Percentiles rank a stretch among this genome's conserved stretches.
Conservation (phyloP, 2,113 vertebrate species). For the Terrapene triunguis region DNA sequence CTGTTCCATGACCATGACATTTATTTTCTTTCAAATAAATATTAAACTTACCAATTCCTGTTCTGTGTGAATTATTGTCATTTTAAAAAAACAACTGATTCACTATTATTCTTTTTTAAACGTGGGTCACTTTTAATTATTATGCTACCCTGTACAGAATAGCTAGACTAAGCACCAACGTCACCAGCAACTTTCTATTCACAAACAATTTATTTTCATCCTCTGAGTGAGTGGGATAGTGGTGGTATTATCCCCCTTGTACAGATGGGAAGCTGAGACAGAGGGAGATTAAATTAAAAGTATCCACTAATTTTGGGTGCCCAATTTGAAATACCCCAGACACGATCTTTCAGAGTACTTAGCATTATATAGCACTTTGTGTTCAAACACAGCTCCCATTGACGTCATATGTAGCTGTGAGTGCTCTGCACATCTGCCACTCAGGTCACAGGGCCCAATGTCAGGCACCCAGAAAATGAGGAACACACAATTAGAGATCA, state of each 20-base stretch:
- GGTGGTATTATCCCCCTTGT: background rate
- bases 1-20: background rate
- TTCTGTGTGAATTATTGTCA: background rate
- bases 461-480: background rate
- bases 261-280: background rate
- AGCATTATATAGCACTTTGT: background rate
- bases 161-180: background rate
- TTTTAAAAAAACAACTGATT: background rate
- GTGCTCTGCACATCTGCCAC: background rate
- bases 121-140: background rate
- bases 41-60: background rate
- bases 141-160: background rate
- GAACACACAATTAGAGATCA: background rate
- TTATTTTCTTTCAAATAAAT: background rate
- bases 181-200: background rate
- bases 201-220: background rate
- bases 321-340: background rate
- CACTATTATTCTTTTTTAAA: background rate
- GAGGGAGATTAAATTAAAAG: background rate
- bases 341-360: background rate
- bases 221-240: background rate
- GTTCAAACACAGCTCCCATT: background rate
- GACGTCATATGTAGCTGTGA: background rate
- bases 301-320: background rate
- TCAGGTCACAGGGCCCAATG: background rate